Evolutionary conservation across 64 coral and sea anemone species (phyloP), one percentile per base, ranked within the genome.

Genomic region (Orbicella faveolata): DNA sequence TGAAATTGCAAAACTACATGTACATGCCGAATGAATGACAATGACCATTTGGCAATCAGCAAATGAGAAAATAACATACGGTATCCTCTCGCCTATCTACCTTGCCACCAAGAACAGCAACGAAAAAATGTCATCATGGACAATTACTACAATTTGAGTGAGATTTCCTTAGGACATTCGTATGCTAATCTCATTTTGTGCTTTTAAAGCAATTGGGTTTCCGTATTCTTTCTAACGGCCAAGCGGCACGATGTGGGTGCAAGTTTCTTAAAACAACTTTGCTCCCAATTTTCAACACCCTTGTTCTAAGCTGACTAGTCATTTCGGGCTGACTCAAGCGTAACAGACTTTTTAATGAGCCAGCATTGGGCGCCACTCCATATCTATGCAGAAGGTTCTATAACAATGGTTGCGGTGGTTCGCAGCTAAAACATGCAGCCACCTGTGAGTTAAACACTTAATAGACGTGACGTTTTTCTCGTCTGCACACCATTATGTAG

Each of bases 321-420:
- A 25, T 26, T n/a, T 70, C 2, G n/a, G 1, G n/a, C 3, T 70
- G 67, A 25, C n/a, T 16, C 0, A 25, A 48, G 44, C 44, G 4
- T 25, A 70, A 70, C 67, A 52, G 37, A 85, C 19, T 52, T 72
- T 48, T 48, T 85, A 85, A 53, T 85, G 34, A 13, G 2, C 52
- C 23, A 6, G 20, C 65, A 67, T 21, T 23, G 39, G 21, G 3
- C 37, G 19, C 21, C 23, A 8, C 33, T 39, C 72, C 82, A 73
- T 73, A 73, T 15, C 34, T 70, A 68, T 83, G 23, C 81, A 83
- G 81, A 83, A 44, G 8, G 82, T 51, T 73, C 18, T 2, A 33
- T 19, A 72, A 73, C 82, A 85, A 85, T 72, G 39, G 65, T 85
- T 52, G 23, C 82, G 82, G 63, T 72, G 34, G 63, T 52, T 85